Evolutionary conservation across 2,797 vertebrate species (phyloP).

Genomic region (Myiotriccus ornatus): DNA sequence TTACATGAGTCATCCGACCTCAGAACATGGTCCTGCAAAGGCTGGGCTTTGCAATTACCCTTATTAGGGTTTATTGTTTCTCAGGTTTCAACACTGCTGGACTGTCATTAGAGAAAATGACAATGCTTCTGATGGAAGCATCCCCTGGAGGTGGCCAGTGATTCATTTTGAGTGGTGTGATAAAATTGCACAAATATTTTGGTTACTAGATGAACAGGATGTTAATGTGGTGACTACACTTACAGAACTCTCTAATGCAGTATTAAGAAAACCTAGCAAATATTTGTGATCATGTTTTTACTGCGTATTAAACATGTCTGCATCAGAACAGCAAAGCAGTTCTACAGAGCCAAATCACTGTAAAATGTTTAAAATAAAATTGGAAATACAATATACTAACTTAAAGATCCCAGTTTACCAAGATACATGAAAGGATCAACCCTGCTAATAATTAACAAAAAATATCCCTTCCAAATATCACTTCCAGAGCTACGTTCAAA

Average conservation of each 20-base stretch:
- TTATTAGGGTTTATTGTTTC: slow-evolving; percentile 16
- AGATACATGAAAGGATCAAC: neutral
- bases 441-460: neutral
- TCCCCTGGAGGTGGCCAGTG: neutral
- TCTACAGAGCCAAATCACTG: neutral
- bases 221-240: neutral
- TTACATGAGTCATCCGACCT: slow-evolving; percentile 48
- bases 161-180: neutral
- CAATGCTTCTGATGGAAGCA: neutral
- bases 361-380: neutral
- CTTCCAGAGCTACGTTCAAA: neutral
- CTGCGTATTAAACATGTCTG: neutral
- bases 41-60: neutral
- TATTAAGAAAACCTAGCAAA: neutral
- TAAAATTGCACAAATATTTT: slow-evolving; percentile 18
- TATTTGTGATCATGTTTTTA: neutral
- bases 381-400: neutral
- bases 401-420: neutral
- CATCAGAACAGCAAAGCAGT: slow-evolving; percentile 1
- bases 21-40: neutral
- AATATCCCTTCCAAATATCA: neutral
- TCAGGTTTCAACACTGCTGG: neutral
- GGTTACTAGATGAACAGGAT: neutral
- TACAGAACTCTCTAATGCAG: neutral
- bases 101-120: slow-evolving; percentile 32